Conservation (phyloP, 1,140 invertebrate genomes). For the Caenorhabditis latens region DNA sequence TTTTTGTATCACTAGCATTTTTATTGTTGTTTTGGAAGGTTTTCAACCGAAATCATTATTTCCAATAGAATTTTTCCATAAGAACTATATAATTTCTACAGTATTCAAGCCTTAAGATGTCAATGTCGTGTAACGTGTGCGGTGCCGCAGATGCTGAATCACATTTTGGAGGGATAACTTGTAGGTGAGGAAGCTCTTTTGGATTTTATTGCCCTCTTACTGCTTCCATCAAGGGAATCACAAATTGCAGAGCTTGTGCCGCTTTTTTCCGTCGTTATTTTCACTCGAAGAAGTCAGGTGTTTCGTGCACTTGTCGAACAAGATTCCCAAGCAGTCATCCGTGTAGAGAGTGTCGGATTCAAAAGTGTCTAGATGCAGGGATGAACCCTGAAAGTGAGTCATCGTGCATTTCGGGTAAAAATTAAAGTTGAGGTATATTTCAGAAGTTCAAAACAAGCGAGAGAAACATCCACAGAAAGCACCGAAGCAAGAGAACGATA, state of each 20-base stretch:
- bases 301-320: not conserved
- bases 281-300: not conserved
- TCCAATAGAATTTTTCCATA: not conserved
- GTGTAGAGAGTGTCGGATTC: conserved; percentile 4
- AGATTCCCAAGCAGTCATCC: not conserved
- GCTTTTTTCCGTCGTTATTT: not conserved
- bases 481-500: not conserved
- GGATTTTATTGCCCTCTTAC: not conserved
- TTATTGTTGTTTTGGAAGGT: too few species aligned
- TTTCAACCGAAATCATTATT: too few species aligned
- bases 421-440: not conserved
- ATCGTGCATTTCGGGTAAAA: not conserved
- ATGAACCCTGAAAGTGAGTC: not conserved
- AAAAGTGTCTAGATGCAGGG: not conserved
- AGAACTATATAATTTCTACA: not conserved
- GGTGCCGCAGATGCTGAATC: not conserved
- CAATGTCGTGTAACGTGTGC: not conserved
- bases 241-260: not conserved
- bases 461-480: not conserved
- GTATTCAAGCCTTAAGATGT: too few species aligned
- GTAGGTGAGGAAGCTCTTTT: not conserved
- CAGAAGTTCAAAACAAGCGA: not conserved
- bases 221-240: not conserved
- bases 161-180: not conserved
- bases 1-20: too few species aligned